phyloP scores from a whole-genome alignment of 2,797 vertebrate species.

The Cossypha niveicapilla region DNA sequence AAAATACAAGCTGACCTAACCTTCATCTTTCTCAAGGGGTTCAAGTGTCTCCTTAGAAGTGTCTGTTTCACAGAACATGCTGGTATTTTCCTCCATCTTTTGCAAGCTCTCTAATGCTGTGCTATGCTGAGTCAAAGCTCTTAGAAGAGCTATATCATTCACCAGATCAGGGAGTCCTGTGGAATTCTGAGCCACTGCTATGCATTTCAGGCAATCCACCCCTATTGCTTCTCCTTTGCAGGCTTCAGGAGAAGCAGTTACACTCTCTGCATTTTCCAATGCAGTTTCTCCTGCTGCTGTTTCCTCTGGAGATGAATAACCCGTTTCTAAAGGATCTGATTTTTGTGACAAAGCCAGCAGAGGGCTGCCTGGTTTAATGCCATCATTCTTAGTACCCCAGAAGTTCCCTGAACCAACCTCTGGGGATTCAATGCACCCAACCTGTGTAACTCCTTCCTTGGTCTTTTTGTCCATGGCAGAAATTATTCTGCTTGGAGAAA shows the following conservation, averaged over 20 bases:
- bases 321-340: neutral
- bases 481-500: neutral
- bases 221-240: neutral
- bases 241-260: neutral
- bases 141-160: conserved; percentile 59
- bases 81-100: conserved; percentile 24
- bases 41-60: neutral
- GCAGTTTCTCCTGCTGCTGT: neutral
- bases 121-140: conserved; percentile 66
- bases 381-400: neutral
- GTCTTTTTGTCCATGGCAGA: neutral
- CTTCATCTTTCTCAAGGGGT: conserved; percentile 29
- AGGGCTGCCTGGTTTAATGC: neutral
- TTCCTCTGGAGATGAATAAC: neutral
- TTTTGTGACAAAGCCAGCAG: neutral
- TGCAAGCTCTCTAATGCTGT: conserved; percentile 74
- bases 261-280: neutral
- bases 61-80: neutral
- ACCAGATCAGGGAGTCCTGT: neutral
- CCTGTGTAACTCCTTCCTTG: neutral
- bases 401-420: neutral
- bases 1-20: conserved; percentile 50
- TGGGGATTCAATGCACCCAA: neutral
- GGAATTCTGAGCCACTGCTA: neutral
- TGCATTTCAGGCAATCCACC: neutral